Base-by-base conservation (phyloP, 2,888 invertebrate species). In the Boloria selene region DNA sequence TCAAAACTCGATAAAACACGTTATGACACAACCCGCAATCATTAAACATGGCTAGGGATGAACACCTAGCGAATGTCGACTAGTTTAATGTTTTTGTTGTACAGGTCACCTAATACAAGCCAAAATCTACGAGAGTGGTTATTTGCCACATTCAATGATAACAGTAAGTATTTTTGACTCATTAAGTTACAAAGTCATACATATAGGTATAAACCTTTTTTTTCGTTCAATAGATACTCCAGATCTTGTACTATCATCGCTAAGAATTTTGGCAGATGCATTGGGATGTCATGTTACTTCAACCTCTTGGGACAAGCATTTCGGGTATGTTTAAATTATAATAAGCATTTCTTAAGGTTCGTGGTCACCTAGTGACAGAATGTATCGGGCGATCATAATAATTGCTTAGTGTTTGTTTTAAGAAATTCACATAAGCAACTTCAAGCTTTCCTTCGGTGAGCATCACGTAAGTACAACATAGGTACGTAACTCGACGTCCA, bases 241-340 rank as follows among this genome's bases (percentile, higher is more conserved):
- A 0, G 93, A 94, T 45, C 93, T 95, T 58, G 94, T 96, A 53
- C 86, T 94, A 69, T 95, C 96, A 2, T 95, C 96, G 0, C 79
- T 97, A 54, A 94, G 95, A 73, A 95, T 95, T 79, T 88, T 97
- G 65, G 95, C 96, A 2, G 97, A 97, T 77, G 95, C 96, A 18
- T 85, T 97, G 58, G 96, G 96, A 3, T 95, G 95, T 64, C 96
- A 96, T 74, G 95, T 96, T 0, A 95, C 95, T 0, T 94, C 95
- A n/a, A 96, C 96, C 10, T 94, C 95, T 13, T 97, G 97, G 97
- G 97, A 97, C 81, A 95, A 95, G 79, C 93, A 88, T 75, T 93
- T 93, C 75, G 90, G 92, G 92, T 92, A 65, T 10, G 31, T 38
- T n/a, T n/a, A n/a, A n/a, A n/a, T n/a, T n/a, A 38, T 38, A 3